These are phyloP conservation scores for Lagopus muta DNA, from an alignment of 2,113 vertebrate species.

Conservation along the genomic window DNA sequence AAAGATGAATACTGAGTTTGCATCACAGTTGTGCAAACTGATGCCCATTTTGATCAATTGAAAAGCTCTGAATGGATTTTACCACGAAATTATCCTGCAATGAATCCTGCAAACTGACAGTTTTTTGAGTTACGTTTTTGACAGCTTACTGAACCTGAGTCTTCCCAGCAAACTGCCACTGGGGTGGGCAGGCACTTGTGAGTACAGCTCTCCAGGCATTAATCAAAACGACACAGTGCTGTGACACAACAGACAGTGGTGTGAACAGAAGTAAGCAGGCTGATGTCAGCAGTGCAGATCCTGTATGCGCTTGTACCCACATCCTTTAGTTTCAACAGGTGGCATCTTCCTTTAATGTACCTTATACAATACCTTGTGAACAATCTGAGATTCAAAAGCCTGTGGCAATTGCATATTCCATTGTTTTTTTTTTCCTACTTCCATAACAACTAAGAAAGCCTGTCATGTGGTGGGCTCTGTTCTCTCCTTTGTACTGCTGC, in stretches of 20 bases:
- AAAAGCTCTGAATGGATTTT: conserved; percentile 14
- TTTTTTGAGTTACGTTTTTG: neutral
- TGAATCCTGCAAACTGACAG: neutral
- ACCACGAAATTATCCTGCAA: neutral
- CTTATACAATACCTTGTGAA: neutral
- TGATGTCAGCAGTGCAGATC: neutral
- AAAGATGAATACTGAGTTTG: conserved; percentile 1
- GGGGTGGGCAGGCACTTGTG: neutral
- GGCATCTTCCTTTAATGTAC: neutral
- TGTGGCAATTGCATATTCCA: neutral
- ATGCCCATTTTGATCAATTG: neutral
- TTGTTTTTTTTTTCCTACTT: neutral
- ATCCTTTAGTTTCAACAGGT: neutral
- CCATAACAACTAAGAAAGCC: neutral
- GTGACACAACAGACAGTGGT: neutral
- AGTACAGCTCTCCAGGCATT: neutral
- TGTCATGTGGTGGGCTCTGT: neutral
- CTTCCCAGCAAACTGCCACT: neutral
- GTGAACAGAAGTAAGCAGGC: neutral
- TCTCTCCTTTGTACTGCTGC: neutral
- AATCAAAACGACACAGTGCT: neutral
- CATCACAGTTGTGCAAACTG: neutral
- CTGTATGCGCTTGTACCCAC: neutral
- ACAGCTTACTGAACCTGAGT: neutral
- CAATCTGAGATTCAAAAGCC: neutral